Evolutionary conservation across 2,888 invertebrate species (phyloP).

Genomic region (Odontocerum albicorne): DNA sequence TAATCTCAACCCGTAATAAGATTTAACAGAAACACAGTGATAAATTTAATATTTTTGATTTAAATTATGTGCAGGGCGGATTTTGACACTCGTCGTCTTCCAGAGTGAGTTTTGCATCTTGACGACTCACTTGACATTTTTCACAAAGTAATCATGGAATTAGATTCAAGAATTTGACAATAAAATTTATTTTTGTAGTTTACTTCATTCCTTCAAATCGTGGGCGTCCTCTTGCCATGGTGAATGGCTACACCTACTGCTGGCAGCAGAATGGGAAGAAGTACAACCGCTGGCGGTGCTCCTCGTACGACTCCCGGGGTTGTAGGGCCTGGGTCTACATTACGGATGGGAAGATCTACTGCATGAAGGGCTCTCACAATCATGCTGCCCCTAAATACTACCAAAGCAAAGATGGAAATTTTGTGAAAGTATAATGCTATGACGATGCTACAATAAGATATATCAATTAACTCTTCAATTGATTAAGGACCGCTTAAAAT

Average conservation of each 20-base stretch:
- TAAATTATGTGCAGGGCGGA: too few species aligned
- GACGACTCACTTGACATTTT: too few species aligned
- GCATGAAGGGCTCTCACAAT: conserved; percentile 11
- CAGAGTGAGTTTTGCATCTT: too few species aligned
- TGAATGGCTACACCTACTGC: conserved; percentile 21
- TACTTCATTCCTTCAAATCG: conserved; percentile 9
- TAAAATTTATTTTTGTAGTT: background rate
- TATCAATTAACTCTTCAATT: too few species aligned
- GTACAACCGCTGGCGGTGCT: conserved; percentile 22
- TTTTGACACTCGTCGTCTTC: too few species aligned
- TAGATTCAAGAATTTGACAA: background rate
- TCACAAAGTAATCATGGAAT: too few species aligned
- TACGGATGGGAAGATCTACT: background rate
- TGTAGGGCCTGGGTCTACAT: conserved; percentile 23
- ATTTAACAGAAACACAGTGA: too few species aligned
- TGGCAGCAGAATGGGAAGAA: conserved; percentile 11
- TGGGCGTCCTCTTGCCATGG: conserved; percentile 15
- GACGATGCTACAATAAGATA: too few species aligned
- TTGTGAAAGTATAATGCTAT: conserved; percentile 40
- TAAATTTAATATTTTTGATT: too few species aligned
- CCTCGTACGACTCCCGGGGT: conserved; percentile 19
- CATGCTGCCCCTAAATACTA: conserved; percentile 43
- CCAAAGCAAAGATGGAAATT: conserved; percentile 54
- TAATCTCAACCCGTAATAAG: too few species aligned
- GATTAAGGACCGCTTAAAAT: too few species aligned